Conservation (phyloP, 2,888 invertebrate genomes). For the Julus scanicus region DNA sequence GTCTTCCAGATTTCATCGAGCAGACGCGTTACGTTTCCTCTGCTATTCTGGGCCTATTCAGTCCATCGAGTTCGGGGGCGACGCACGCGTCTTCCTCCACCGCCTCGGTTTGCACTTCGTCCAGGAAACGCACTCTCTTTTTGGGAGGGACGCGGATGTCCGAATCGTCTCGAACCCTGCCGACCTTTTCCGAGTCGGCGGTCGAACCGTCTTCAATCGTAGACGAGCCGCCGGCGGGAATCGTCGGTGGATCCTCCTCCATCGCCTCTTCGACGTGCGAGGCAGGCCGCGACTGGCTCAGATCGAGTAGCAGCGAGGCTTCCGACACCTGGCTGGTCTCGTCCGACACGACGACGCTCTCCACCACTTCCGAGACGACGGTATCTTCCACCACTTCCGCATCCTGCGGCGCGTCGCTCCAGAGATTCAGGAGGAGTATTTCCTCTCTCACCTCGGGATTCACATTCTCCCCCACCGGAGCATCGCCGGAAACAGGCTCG, state of each 20-base stretch:
- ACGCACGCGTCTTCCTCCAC: neutral
- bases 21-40: neutral
- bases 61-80: neutral
- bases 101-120: neutral
- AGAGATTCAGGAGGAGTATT: neutral
- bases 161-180: neutral
- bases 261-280: neutral
- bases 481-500: no score
- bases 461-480: neutral
- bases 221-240: neutral
- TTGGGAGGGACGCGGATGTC: constrained; percentile 10
- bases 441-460: neutral
- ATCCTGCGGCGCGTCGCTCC: neutral
- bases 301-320: neutral
- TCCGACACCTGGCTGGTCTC: neutral
- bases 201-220: neutral
- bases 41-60: neutral
- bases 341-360: neutral
- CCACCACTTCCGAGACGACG: neutral
- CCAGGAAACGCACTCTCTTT: constrained; percentile 38
- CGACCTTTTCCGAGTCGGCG: neutral
- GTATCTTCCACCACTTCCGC: neutral
- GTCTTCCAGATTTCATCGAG: neutral
- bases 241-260: neutral
- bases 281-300: neutral